A percentile compares a stretch with the other conserved stretches of the same genome.
phyloP scores from a whole-genome alignment of 1,140 invertebrate genomes.

The Drosophila ogumai region DNA sequence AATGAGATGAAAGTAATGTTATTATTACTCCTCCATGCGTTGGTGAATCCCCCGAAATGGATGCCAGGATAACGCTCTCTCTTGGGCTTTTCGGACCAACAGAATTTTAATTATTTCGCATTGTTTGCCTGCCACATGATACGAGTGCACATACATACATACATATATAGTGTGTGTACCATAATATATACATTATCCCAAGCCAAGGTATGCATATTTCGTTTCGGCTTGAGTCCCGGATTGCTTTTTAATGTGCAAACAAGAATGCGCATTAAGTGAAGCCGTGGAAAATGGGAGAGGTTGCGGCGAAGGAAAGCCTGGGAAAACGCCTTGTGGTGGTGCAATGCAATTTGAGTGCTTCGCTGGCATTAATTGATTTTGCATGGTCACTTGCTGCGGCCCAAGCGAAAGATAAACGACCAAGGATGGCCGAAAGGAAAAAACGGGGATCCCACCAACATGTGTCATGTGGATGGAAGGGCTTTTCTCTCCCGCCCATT shows the following conservation, averaged over 20 bases:
- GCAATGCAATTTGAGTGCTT: slow-evolving; percentile 48
- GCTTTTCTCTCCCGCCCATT: slow-evolving; percentile 9
- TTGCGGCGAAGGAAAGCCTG: neutral
- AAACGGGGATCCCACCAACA: slow-evolving; percentile 14
- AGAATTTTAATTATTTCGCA: slow-evolving; percentile 62
- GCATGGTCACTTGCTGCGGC: slow-evolving; percentile 62
- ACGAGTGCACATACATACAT: neutral
- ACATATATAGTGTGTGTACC: neutral
- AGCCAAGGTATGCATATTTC: slow-evolving; percentile 37
- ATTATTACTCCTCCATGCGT: slow-evolving; percentile 28
- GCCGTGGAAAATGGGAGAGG: slow-evolving; percentile 12
- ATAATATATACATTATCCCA: slow-evolving; percentile 3
- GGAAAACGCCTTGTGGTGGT: slow-evolving; percentile 25
- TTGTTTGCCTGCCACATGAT: slow-evolving; percentile 37
- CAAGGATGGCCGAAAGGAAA: slow-evolving; percentile 7
- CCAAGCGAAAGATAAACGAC: slow-evolving; percentile 51
- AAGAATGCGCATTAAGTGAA: slow-evolving; percentile 56
- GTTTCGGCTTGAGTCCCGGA: slow-evolving; percentile 32
- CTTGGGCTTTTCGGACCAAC: slow-evolving; percentile 20
- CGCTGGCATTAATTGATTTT: slow-evolving; percentile 68
- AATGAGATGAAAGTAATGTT: slow-evolving; percentile 42
- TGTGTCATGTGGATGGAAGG: slow-evolving; percentile 15
- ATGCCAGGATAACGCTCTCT: slow-evolving; percentile 30
- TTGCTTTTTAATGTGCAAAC: slow-evolving; percentile 65
- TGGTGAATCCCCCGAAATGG: slow-evolving; percentile 31